Conservation (phyloP, 2,797 vertebrate genomes). For the Tragopan temminckii region DNA sequence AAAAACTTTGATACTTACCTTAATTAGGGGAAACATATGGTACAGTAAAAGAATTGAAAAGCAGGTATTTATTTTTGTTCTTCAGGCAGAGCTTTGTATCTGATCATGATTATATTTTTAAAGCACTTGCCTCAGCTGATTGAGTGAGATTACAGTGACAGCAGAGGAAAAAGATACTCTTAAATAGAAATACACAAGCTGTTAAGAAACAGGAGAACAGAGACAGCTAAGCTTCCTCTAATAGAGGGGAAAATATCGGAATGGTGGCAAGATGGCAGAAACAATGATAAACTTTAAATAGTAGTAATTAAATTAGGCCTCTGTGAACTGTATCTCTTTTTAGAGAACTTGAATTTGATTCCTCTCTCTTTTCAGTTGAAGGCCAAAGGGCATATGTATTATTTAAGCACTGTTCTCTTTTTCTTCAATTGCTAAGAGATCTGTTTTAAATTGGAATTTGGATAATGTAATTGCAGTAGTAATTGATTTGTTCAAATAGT, state of each 20-base stretch:
- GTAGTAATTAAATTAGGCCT: slow-evolving; percentile 28
- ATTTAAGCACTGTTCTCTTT: slow-evolving; percentile 15
- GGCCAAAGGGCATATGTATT: slow-evolving; percentile 1
- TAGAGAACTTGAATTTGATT: slow-evolving; percentile 27
- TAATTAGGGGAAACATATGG: background rate
- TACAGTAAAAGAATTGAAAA: background rate
- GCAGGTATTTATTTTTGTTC: background rate
- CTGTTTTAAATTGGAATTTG: background rate
- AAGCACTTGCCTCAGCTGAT: background rate
- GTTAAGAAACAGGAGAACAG: background rate
- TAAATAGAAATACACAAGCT: background rate
- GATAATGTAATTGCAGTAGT: slow-evolving; percentile 19
- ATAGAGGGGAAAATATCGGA: background rate
- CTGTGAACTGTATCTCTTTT: background rate
- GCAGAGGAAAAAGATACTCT: background rate
- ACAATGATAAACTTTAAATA: background rate
- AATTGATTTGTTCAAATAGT: slow-evolving; percentile 27
- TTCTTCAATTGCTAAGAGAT: background rate
- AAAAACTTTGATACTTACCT: background rate
- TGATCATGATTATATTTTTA: background rate
- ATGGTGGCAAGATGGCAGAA: slow-evolving; percentile 16
- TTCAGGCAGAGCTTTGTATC: background rate
- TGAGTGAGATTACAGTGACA: background rate
- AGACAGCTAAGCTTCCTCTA: background rate
- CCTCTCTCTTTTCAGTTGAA: background rate